Evolutionary conservation across 2,888 invertebrate genomes (phyloP).

Genomic region (Eudemis profundana): DNA sequence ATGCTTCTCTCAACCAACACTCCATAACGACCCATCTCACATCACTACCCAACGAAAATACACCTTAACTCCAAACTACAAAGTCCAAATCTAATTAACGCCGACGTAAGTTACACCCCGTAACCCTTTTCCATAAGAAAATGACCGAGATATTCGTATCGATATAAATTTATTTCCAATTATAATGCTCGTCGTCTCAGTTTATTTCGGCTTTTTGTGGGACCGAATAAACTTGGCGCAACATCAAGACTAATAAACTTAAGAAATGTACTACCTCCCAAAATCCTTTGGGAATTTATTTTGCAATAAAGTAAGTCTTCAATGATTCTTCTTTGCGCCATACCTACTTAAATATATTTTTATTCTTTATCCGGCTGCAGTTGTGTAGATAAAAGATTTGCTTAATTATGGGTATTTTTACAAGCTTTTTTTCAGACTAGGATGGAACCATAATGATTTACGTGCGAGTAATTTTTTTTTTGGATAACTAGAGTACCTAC

Average conservation of each 20-base stretch:
- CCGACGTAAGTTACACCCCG: constrained; percentile 38
- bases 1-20: constrained; percentile 53
- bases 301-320: constrained; percentile 11
- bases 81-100: constrained; percentile 44
- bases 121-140: constrained; percentile 54
- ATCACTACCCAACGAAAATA: constrained; percentile 46
- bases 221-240: constrained; percentile 31
- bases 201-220: constrained; percentile 58
- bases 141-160: constrained; percentile 72
- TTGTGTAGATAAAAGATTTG: too few relatives aligned
- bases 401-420: too few relatives aligned
- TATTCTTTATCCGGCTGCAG: not conserved
- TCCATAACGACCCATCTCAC: constrained; percentile 50
- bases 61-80: constrained; percentile 43
- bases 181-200: constrained; percentile 67
- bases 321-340: constrained; percentile 4
- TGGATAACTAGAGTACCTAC: too few relatives aligned
- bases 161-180: constrained; percentile 80
- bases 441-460: too few relatives aligned
- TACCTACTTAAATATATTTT: not conserved
- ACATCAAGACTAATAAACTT: constrained; percentile 34
- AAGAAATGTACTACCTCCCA: constrained; percentile 18
- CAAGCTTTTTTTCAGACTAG: too few relatives aligned
- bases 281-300: constrained; percentile 23
- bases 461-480: too few relatives aligned